Evolutionary conservation across 2,113 vertebrate species (phyloP).

Genomic region (Dinomys branickii): DNA sequence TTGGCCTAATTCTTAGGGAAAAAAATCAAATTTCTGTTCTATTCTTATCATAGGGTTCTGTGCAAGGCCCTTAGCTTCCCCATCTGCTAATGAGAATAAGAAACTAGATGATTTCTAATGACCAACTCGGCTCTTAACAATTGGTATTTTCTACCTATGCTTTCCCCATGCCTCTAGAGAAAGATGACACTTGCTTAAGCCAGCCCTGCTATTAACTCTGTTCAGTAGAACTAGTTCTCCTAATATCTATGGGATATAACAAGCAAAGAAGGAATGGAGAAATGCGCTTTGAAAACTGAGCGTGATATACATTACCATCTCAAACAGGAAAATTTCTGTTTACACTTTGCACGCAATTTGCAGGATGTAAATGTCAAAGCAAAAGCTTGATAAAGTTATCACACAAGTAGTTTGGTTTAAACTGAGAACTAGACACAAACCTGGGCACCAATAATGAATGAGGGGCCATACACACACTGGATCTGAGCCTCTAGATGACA

Average conservation of each 20-base stretch:
- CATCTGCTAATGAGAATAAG: not conserved
- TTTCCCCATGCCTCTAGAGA: not conserved
- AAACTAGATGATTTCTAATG: not conserved
- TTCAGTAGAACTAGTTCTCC: not conserved
- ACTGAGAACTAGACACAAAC: slow-evolving; percentile 40
- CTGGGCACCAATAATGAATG: slow-evolving; percentile 26
- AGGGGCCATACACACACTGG: not conserved
- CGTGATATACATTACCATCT: slow-evolving; percentile 59
- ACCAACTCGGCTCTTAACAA: not conserved
- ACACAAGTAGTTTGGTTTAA: slow-evolving; percentile 46
- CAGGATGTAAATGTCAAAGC: slow-evolving; percentile 68
- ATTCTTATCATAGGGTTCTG: not conserved
- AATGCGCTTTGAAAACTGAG: slow-evolving; percentile 61
- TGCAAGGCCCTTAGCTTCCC: not conserved
- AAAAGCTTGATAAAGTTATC: slow-evolving; percentile 64
- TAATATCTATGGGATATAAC: not conserved
- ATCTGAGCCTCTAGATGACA: not conserved
- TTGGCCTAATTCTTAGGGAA: not conserved
- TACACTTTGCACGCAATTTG: slow-evolving; percentile 54
- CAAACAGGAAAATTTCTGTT: slow-evolving; percentile 66
- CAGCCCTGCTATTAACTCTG: not conserved
- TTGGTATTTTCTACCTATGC: not conserved
- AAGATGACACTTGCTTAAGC: not conserved
- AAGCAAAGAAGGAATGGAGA: slow-evolving; percentile 28
- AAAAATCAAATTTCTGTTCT: slow-evolving; percentile 3